These are phyloP conservation scores for Furnarius figulus DNA, from an alignment of 2,113 vertebrate genomes.

Conservation along the genomic window DNA sequence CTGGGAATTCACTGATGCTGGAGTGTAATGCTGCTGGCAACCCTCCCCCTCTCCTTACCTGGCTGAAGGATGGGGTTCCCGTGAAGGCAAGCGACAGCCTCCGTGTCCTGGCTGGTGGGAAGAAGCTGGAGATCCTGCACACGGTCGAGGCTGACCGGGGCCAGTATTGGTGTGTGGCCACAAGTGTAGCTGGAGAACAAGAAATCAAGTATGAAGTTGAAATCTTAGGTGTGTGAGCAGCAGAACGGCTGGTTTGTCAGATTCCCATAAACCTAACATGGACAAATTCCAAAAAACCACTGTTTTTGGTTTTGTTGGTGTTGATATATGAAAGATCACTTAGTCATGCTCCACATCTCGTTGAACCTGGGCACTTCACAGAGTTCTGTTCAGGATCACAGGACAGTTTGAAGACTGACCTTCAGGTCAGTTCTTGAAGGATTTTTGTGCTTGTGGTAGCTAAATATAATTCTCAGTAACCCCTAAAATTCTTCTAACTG, in stretches of 20 bases:
- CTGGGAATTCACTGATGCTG: conserved; percentile 79
- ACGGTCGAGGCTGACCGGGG: conserved; percentile 76
- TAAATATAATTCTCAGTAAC: background rate
- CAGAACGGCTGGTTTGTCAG: background rate
- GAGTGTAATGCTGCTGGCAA: conserved; percentile 90
- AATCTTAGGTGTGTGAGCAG: conserved; percentile 84
- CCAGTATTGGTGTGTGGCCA: conserved; percentile 90
- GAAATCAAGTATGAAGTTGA: conserved; percentile 90
- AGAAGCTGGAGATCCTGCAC: conserved; percentile 83
- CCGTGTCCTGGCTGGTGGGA: conserved; percentile 81
- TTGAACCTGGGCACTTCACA: background rate
- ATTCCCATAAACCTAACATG: background rate
- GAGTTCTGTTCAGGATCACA: background rate
- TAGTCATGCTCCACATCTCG: background rate
- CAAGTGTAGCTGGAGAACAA: conserved; percentile 90
- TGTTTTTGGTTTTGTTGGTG: background rate
- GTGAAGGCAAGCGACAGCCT: conserved; percentile 77
- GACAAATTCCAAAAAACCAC: background rate
- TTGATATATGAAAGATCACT: background rate
- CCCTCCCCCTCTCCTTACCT: conserved; percentile 88
- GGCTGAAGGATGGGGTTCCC: conserved; percentile 91
- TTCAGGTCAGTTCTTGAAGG: background rate
- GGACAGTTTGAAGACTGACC: background rate
- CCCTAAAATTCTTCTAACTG: background rate
- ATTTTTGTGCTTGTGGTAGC: background rate